Evolutionary conservation across 2,797 vertebrate species (phyloP), one percentile per base, ranked within the genome.

Genomic region (Myotis planiceps): DNA sequence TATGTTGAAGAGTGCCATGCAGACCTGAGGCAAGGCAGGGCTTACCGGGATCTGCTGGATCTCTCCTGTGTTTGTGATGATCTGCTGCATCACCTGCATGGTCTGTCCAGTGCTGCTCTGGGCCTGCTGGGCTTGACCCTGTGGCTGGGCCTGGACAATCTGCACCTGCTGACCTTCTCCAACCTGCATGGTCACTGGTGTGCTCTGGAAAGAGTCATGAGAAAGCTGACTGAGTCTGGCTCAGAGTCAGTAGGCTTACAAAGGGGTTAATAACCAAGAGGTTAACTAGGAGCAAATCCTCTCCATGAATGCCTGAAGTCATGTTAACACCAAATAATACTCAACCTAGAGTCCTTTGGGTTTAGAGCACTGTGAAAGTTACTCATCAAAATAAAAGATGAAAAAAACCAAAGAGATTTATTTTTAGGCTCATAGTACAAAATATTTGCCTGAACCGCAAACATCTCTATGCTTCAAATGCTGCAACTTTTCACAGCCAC

Each of bases 11-110:
- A 34, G 15, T 3, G 45, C 34, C 29, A 1, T 1, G 18, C 9
- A 0, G 27, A 37, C 9, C 0, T 4, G 3, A 13, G 83, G 55
- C 1, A 63, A 45, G 18, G 2, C 25, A 47, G 42, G 32, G 3
- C 99, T 98, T 98, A 99, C 99, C 96, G 99, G 99, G 81, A 99
- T 99, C 13, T 99, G 99, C 96, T 99, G 99, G 98, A 99, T 99
- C 97, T 99, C 99, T 42, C 99, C 99, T 0, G 99, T 99, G 98
- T 99, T 99, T 97, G 99, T 99, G 98, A 99, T 99, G 99, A 99
- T 99, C 98, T 99, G 99, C 97, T 99, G 99, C 99, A 99, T 99
- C 98, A 99, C 99, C 97, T 99, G 99, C 99, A 99, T 99, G 97
- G 99, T 99, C 98, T 99, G 99, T 23, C 99, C 99, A 0, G 98